Percentiles rank a stretch among this genome's conserved stretches.
Evolutionary conservation across 1,140 invertebrate species (phyloP).

Genomic region (Elymnias hypermnestra): DNA sequence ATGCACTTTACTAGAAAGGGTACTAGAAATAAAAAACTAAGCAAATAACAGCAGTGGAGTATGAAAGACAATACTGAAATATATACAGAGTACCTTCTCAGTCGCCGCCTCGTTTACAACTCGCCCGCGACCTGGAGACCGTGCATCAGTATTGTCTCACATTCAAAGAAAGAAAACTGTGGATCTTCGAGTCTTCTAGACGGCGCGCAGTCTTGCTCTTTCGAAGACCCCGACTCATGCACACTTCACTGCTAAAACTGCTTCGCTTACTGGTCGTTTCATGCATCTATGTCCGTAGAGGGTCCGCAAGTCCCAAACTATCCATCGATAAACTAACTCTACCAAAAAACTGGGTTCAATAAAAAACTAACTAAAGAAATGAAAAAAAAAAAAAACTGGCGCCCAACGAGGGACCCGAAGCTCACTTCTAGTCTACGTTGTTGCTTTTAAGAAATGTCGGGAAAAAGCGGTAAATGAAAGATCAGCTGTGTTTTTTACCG

Average conservation of each 20-base stretch:
- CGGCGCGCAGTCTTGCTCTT: slow-evolving; percentile 20
- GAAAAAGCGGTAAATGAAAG: slow-evolving; percentile 72
- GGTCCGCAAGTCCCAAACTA: slow-evolving; percentile 19
- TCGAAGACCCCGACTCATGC: slow-evolving; percentile 40
- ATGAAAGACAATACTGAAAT: slow-evolving; percentile 44
- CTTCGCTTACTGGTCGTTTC: slow-evolving; percentile 35
- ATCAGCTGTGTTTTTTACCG: slow-evolving; percentile 69
- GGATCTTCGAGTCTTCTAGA: slow-evolving; percentile 35
- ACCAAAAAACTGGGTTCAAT: slow-evolving; percentile 31
- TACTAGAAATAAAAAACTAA: slow-evolving; percentile 50
- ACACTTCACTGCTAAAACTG: slow-evolving; percentile 41
- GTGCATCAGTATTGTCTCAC: slow-evolving; percentile 48
- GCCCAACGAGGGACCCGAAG: slow-evolving; percentile 49
- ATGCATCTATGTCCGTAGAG: slow-evolving; percentile 52
- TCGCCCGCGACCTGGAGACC: background rate
- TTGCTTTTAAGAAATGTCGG: slow-evolving; percentile 34
- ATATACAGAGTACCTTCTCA: slow-evolving; percentile 2
- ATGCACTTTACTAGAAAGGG: slow-evolving; percentile 61
- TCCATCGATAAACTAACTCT: slow-evolving; percentile 18
- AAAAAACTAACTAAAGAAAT: slow-evolving; percentile 45
- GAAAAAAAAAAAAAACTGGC: slow-evolving; percentile 43
- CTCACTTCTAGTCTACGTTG: slow-evolving; percentile 38
- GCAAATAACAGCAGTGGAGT: slow-evolving; percentile 31
- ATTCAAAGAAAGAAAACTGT: slow-evolving; percentile 24
- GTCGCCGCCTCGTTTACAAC: too few species aligned